Evolutionary conservation across 2,888 invertebrate species (phyloP).

Genomic region (Tiliacea citrago): DNA sequence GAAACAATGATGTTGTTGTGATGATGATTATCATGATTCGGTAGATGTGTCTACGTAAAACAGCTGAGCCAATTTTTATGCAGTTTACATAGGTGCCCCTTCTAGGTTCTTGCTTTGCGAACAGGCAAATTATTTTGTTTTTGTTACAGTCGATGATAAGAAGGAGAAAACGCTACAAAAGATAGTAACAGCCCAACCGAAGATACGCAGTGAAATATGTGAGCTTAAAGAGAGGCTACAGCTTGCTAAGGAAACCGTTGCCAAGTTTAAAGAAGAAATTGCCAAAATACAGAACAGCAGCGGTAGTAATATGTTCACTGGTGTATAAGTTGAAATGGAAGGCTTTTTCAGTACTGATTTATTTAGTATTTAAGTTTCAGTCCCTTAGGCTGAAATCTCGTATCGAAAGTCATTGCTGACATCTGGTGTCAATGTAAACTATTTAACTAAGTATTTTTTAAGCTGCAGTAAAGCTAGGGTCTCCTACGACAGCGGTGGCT

Average conservation of each 20-base stretch:
- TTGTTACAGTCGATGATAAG: constrained; percentile 95
- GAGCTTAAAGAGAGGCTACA: constrained; percentile 96
- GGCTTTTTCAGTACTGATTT: not conserved
- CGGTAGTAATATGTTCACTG: constrained; percentile 60
- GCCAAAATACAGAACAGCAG: constrained; percentile 81
- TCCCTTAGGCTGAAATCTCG: not conserved
- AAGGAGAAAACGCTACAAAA: constrained; percentile 95
- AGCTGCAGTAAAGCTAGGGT: not conserved
- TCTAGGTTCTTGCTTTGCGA: not conserved
- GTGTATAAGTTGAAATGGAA: constrained; percentile 42
- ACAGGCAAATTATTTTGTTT: constrained; percentile 66
- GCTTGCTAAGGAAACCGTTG: constrained; percentile 95
- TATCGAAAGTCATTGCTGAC: not conserved
- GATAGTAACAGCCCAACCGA: constrained; percentile 94
- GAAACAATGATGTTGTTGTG: too few relatives aligned
- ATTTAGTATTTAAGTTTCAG: not conserved
- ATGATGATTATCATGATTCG: not conserved
- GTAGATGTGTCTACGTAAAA: not conserved
- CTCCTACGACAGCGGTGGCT: not conserved
- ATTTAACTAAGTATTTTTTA: not conserved
- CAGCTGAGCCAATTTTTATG: constrained; percentile 1
- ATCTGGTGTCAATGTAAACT: not conserved
- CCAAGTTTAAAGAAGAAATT: constrained; percentile 95
- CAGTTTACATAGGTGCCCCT: not conserved
- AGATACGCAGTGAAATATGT: constrained; percentile 95